A percentile compares a stretch with the other conserved stretches of the same genome.
These are phyloP conservation scores for Otolemur garnettii DNA, from an alignment of 2,113 vertebrate species.

Conservation along the genomic window DNA sequence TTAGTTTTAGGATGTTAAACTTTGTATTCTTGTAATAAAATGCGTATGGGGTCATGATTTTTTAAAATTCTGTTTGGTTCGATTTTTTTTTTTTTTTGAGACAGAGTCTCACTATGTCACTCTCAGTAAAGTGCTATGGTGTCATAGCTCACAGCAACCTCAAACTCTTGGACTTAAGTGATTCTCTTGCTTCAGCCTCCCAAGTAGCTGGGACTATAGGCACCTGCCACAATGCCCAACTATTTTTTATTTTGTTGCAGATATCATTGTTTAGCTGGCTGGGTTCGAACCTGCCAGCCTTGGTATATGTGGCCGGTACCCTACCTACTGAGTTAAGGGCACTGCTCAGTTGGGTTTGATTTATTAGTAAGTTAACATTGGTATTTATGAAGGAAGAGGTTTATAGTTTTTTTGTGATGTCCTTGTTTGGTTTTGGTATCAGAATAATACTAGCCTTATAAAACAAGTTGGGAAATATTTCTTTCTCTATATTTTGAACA, in stretches of 20 bases:
- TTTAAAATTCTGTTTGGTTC: constrained; percentile 26
- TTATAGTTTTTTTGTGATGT: background rate
- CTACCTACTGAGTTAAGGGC: too few species aligned
- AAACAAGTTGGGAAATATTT: constrained; percentile 1
- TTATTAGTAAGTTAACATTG: constrained; percentile 27
- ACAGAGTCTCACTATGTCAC: too few species aligned
- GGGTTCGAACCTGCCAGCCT: too few species aligned
- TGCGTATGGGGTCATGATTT: background rate
- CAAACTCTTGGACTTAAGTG: too few species aligned
- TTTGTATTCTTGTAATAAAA: constrained; percentile 48
- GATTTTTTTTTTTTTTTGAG: background rate
- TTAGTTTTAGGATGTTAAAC: constrained; percentile 21
- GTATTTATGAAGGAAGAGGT: background rate
- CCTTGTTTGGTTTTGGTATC: constrained; percentile 30
- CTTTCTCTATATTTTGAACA: background rate
- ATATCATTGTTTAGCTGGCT: too few species aligned
- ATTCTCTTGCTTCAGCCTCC: too few species aligned
- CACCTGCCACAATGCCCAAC: too few species aligned
- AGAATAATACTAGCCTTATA: background rate
- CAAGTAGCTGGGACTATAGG: too few species aligned
- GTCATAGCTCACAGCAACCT: too few species aligned
- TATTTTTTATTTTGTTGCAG: too few species aligned
- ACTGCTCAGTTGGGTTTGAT: constrained; percentile 12
- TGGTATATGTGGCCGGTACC: too few species aligned
- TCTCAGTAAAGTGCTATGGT: too few species aligned